Evolutionary conservation across 2,888 invertebrate species (phyloP), one percentile per base, ranked within the genome.

Genomic region (Xylota segnis): DNA sequence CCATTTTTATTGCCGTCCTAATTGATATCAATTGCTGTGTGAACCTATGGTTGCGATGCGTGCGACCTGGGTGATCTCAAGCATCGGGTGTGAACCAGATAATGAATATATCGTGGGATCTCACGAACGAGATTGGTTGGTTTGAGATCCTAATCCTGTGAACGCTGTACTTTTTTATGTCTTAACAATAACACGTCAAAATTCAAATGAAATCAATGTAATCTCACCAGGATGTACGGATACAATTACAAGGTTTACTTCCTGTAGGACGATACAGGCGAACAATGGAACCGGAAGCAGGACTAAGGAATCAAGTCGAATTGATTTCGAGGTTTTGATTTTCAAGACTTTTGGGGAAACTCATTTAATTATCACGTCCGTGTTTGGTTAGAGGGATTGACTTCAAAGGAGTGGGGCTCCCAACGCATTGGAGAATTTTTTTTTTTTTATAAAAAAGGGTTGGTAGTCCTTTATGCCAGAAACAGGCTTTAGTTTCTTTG

Each of bases 21-120:
- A 86, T 86, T 86, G 82, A 82, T 77, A 82, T 86, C 82, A 86
- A 86, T 86, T 86, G 76, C 86, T 86, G 86, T 86, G 86, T 86
- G 86, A 86, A 86, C 86, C 86, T 76, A 82, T 74, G 82, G 68
- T 68, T 82, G 81, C 47, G 37, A 86, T 86, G 76, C 77, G 66
- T 82, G 68, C 86, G 76, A 86, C 86, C 86, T 77, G 86, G 86
- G 86, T 82, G 86, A 86, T 86, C 86, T 68, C 56, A 58, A 61
- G 71, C 82, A 63, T 63, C 58, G 76, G 86, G 82, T 86, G 86
- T 66, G 82, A 86, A 82, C 72, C 72, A 82, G 66, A 86, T 86
- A 81, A 76, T 81, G 71, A 47, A 68, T 56, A 56, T 68, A 77
- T 76, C 86, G 82, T 86, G 82, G 82, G 86, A 82, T 72, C 63